Conservation (phyloP, 2,888 invertebrate genomes). For the Plutella xylostella region DNA sequence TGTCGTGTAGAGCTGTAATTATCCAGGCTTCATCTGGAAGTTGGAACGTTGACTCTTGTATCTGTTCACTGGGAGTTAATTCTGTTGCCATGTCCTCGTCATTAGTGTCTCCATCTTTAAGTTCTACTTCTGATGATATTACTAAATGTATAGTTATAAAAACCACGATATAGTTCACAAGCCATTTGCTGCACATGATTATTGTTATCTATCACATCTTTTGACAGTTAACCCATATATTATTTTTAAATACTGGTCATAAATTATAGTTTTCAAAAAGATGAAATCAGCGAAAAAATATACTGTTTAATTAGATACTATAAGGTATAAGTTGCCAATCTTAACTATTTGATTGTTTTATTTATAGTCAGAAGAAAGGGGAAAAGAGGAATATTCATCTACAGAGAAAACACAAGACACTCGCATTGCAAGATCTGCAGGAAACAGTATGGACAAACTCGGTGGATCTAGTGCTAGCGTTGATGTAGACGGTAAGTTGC, state of each 20-base stretch:
- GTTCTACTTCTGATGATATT: too few relatives aligned
- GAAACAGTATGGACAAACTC: slow-evolving; percentile 76
- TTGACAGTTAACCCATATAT: not conserved
- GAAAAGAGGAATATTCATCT: slow-evolving; percentile 72
- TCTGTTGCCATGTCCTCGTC: too few relatives aligned
- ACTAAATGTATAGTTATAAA: too few relatives aligned
- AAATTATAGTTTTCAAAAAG: not conserved
- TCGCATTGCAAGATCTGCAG: slow-evolving; percentile 77
- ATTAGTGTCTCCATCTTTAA: too few relatives aligned
- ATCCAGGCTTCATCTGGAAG: slow-evolving; percentile 39
- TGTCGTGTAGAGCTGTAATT: slow-evolving; percentile 61
- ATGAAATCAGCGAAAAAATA: too few relatives aligned
- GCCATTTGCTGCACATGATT: too few relatives aligned
- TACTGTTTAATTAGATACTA: too few relatives aligned
- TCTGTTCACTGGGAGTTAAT: too few relatives aligned
- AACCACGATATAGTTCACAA: too few relatives aligned
- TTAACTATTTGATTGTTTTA: not conserved
- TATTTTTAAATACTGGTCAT: not conserved
- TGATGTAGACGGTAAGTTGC: slow-evolving; percentile 63
- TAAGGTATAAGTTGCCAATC: not conserved
- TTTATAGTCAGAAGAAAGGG: slow-evolving; percentile 78
- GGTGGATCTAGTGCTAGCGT: slow-evolving; percentile 77
- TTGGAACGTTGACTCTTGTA: slow-evolving; percentile 17
- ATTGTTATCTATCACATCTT: too few relatives aligned
- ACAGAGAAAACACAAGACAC: slow-evolving; percentile 59